Conservation (phyloP, 2,888 invertebrate species). For the Hypomecis atomaria region DNA sequence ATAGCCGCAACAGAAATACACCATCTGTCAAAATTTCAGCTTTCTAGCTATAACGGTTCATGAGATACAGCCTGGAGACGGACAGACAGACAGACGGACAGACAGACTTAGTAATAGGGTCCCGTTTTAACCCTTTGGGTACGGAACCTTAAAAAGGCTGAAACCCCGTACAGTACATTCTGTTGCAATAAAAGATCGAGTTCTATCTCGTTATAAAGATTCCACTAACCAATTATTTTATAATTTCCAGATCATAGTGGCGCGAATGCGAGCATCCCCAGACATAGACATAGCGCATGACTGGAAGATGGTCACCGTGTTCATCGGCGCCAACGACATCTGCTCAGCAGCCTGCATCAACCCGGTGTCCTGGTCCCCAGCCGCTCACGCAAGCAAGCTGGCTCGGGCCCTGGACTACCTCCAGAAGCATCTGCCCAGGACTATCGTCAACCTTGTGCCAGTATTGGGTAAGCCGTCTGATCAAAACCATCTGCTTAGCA, state of each 20-base stretch:
- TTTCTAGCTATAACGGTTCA: too few species aligned
- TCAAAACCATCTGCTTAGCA: too few species aligned
- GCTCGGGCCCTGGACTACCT: slow-evolving; percentile 88
- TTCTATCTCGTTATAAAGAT: not conserved
- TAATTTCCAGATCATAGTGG: slow-evolving; percentile 83
- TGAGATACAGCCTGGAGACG: too few species aligned
- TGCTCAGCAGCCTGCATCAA: slow-evolving; percentile 89
- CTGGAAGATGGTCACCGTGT: slow-evolving; percentile 91
- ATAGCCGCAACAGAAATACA: too few species aligned
- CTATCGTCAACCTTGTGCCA: slow-evolving; percentile 89
- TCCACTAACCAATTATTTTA: not conserved
- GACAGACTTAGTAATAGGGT: too few species aligned
- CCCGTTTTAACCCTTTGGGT: too few species aligned
- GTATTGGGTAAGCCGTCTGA: slow-evolving; percentile 84
- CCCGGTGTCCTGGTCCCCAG: slow-evolving; percentile 85
- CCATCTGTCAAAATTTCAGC: too few species aligned
- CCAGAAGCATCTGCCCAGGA: slow-evolving; percentile 86
- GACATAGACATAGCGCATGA: slow-evolving; percentile 85
- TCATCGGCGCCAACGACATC: slow-evolving; percentile 91
- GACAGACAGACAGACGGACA: too few species aligned
- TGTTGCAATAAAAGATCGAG: too few species aligned
- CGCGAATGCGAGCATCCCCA: slow-evolving; percentile 85
- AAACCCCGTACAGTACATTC: too few species aligned
- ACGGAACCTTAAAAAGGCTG: too few species aligned
- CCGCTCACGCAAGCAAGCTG: slow-evolving; percentile 86